Conservation (phyloP, 2,888 invertebrate genomes). For the Sinhomidia bicolor region DNA sequence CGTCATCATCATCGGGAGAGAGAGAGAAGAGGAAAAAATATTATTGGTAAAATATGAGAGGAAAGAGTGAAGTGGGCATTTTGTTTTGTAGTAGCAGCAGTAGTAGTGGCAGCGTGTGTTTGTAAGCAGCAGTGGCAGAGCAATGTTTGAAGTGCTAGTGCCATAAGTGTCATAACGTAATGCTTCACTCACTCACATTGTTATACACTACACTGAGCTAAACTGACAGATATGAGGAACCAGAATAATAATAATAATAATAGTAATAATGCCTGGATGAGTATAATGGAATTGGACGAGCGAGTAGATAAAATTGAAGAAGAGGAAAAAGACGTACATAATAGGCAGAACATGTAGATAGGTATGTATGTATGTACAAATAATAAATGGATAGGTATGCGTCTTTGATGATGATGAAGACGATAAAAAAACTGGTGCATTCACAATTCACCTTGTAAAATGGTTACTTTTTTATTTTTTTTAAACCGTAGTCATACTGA, state of each 20-base stretch:
- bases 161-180: slow-evolving; percentile 40
- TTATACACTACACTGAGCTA: slow-evolving; percentile 45
- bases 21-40: slow-evolving; percentile 28
- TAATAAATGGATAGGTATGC: background rate
- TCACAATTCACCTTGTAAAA: slow-evolving; percentile 15
- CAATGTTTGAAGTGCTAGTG: background rate
- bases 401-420: background rate
- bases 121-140: background rate
- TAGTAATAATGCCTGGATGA: slow-evolving; percentile 28
- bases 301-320: background rate
- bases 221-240: slow-evolving; percentile 48
- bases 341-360: background rate
- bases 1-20: background rate
- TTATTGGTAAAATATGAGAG: slow-evolving; percentile 12
- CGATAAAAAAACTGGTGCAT: slow-evolving; percentile 28
- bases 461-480: background rate
- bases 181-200: slow-evolving; percentile 32
- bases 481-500: too few relatives aligned
- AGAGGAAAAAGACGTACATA: background rate
- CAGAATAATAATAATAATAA: slow-evolving; percentile 27
- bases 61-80: background rate
- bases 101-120: background rate
- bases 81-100: background rate
- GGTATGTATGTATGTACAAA: background rate
- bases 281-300: slow-evolving; percentile 48